Conservation (phyloP, 2,888 invertebrate genomes). For the Drosophila macrospina region DNA sequence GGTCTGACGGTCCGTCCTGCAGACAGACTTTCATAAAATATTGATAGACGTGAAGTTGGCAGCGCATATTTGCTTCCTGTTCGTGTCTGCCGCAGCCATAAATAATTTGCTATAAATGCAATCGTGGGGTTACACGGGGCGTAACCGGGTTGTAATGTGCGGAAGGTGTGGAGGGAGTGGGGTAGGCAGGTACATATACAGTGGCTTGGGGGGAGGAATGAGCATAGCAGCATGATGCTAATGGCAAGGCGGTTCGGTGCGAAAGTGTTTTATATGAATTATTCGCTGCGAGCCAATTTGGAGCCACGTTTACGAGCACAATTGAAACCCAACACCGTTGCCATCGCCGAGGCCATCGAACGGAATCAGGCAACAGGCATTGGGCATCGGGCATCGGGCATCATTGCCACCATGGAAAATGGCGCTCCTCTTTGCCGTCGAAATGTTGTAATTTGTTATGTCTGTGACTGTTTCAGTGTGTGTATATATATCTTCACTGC, state of each 20-base stretch:
- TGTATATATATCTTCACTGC: slow-evolving; percentile 32
- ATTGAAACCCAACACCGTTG: slow-evolving; percentile 73
- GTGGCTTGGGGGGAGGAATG: not conserved
- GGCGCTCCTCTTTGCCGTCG: slow-evolving; percentile 54
- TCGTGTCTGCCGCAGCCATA: slow-evolving; percentile 82
- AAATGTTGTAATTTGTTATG: slow-evolving; percentile 75
- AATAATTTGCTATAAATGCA: slow-evolving; percentile 82
- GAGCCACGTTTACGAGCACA: slow-evolving; percentile 80
- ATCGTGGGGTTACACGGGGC: slow-evolving; percentile 76
- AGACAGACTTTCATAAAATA: slow-evolving; percentile 81
- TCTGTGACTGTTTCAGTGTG: slow-evolving; percentile 44
- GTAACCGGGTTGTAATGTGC: slow-evolving; percentile 40
- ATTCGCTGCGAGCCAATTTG: slow-evolving; percentile 79
- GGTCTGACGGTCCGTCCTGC: slow-evolving; percentile 53
- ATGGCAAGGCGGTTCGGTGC: slow-evolving; percentile 74
- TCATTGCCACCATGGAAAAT: slow-evolving; percentile 27
- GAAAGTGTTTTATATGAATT: slow-evolving; percentile 82
- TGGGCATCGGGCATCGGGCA: slow-evolving; percentile 33
- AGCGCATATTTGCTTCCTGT: slow-evolving; percentile 79
- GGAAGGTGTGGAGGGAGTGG: not conserved
- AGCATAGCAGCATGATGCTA: slow-evolving; percentile 64
- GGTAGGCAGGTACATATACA: slow-evolving; percentile 7
- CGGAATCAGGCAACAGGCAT: slow-evolving; percentile 35
- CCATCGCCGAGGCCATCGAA: slow-evolving; percentile 46
- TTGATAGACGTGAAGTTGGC: slow-evolving; percentile 82